Conservation (phyloP, 2,113 vertebrate genomes). For the Gobio gobio region DNA sequence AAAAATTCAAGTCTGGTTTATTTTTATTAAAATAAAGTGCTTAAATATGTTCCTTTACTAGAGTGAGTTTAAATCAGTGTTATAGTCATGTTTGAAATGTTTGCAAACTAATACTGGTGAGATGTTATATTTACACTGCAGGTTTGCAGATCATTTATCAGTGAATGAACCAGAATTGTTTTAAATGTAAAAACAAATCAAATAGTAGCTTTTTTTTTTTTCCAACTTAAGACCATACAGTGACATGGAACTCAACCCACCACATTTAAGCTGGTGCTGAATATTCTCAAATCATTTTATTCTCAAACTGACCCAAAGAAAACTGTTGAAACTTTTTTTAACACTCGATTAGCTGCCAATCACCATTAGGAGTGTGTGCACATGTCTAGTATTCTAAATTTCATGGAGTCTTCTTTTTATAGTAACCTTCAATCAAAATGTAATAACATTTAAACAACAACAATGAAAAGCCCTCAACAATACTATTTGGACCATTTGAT, state of each 20-base stretch:
- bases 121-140: conserved; percentile 17
- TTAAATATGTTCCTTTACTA: conserved; percentile 33
- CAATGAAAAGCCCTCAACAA: conserved; percentile 15
- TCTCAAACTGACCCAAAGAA: background rate
- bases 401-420: background rate
- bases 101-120: conserved; percentile 40
- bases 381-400: background rate
- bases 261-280: background rate
- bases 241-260: background rate
- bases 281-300: conserved; percentile 2
- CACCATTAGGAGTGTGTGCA: conserved; percentile 4
- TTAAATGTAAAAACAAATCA: background rate
- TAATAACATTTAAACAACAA: background rate
- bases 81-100: background rate
- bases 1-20: conserved; percentile 26
- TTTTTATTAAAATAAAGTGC: conserved; percentile 37
- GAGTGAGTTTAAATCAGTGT: conserved; percentile 5
- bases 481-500: background rate
- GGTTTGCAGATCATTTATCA: background rate
- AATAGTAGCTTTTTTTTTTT: background rate
- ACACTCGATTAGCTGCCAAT: background rate
- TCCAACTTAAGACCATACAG: background rate
- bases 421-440: background rate
- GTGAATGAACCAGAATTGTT: background rate
- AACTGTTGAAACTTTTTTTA: background rate